These are phyloP conservation scores for Drosophila simulans DNA, from an alignment of 1,140 invertebrate species.

Conservation along the genomic window DNA sequence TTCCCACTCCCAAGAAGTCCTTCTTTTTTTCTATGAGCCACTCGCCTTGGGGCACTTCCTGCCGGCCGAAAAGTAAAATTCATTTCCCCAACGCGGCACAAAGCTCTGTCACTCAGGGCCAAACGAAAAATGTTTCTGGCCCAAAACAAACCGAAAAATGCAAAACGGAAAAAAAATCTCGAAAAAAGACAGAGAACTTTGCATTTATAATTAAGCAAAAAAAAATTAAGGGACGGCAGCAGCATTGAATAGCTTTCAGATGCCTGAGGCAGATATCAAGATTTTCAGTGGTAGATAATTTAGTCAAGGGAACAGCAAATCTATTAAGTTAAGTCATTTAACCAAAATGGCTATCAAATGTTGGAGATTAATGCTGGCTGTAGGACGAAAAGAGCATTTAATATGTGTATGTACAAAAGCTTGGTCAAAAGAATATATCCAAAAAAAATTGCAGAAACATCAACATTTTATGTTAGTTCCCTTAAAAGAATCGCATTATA, in stretches of 20 bases:
- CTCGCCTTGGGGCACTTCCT: constrained; percentile 65
- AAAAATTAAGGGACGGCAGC: constrained; percentile 26
- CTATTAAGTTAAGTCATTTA: constrained; percentile 19
- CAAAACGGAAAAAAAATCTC: background rate
- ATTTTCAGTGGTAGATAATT: constrained; percentile 37
- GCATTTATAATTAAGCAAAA: constrained; percentile 78
- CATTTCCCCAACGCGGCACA: constrained; percentile 74
- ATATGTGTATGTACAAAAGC: too few relatives aligned
- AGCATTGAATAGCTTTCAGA: constrained; percentile 38
- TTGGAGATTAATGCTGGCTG: background rate
- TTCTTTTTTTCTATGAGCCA: constrained; percentile 15
- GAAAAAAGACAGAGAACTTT: constrained; percentile 54
- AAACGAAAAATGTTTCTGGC: constrained; percentile 56
- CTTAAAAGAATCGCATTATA: too few relatives aligned
- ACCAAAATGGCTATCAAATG: constrained; percentile 3
- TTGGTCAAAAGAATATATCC: too few relatives aligned
- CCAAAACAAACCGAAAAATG: constrained; percentile 56
- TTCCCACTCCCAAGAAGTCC: constrained; percentile 9
- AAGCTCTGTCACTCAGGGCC: constrained; percentile 69
- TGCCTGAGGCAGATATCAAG: constrained; percentile 39
- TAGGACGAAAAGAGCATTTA: background rate
- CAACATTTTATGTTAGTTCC: too few relatives aligned
- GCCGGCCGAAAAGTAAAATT: constrained; percentile 73
- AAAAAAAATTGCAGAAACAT: too few relatives aligned
- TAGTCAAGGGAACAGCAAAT: constrained; percentile 20